Conservation (phyloP, 2,797 vertebrate species). For the Petrocephalus schoutedeni region DNA sequence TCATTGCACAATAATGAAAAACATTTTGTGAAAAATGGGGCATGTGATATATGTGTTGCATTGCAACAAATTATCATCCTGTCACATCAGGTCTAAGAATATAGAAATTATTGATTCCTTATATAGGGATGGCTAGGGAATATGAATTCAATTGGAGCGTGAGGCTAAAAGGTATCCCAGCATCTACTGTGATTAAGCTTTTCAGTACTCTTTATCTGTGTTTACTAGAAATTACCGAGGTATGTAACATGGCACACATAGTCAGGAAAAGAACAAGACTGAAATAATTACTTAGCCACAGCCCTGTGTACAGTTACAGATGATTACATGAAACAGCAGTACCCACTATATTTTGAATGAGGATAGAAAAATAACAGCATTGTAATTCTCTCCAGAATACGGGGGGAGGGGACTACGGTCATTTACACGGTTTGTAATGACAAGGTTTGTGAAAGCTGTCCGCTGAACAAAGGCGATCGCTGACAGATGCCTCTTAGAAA, state of each 20-base stretch:
- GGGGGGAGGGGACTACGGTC: background rate
- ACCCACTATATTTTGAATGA: background rate
- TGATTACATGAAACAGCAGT: background rate
- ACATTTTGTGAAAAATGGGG: background rate
- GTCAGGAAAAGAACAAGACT: background rate
- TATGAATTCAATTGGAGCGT: background rate
- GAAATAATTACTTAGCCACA: background rate
- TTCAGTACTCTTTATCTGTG: no score
- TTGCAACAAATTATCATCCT: background rate
- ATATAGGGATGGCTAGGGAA: background rate
- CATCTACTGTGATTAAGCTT: no score
- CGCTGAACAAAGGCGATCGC: conserved; percentile 13
- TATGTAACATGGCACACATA: background rate
- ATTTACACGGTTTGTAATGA: conserved; percentile 19
- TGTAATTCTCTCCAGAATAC: conserved; percentile 1
- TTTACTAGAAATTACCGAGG: no score
- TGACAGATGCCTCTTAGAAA: conserved; percentile 20
- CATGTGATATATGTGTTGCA: background rate
- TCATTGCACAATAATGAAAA: background rate
- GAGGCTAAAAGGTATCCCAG: background rate
- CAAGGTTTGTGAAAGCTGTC: conserved; percentile 25
- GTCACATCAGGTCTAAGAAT: background rate
- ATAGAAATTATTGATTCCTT: background rate
- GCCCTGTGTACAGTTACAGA: background rate
- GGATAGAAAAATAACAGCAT: background rate